Percentiles rank a stretch among this genome's conserved stretches.
These are phyloP conservation scores for Micronycteris hirsuta DNA, from an alignment of 2,113 vertebrate species.

Conservation along the genomic window DNA sequence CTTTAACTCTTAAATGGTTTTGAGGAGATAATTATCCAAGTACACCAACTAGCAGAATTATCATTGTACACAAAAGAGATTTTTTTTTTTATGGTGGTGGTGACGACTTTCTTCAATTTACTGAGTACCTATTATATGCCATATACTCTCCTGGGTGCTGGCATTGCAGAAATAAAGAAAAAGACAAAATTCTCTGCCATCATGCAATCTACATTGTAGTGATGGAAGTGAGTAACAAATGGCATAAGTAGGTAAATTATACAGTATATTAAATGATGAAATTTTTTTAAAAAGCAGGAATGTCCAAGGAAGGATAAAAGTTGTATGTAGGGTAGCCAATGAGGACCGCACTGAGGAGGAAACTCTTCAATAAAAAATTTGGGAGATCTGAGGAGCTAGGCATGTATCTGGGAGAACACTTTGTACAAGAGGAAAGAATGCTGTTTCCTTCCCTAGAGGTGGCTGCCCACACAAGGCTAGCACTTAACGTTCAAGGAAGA, in stretches of 20 bases:
- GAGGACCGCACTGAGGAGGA: not conserved
- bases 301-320: not conserved
- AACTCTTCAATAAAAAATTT: not conserved
- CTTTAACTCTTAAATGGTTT: not conserved
- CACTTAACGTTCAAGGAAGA: not conserved
- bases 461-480: not conserved
- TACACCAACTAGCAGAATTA: not conserved
- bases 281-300: too few species aligned
- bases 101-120: not conserved
- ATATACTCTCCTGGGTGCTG: not conserved
- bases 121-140: not conserved
- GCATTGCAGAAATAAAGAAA: not conserved
- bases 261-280: not conserved
- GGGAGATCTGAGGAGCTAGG: not conserved
- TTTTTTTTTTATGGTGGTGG: not conserved
- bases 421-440: not conserved
- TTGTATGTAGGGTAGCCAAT: not conserved
- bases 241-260: not conserved
- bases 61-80: not conserved
- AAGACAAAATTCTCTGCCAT: not conserved
- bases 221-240: not conserved
- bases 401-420: not conserved
- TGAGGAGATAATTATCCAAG: not conserved
- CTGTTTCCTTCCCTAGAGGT: not conserved
- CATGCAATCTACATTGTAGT: not conserved